Percentiles rank a stretch among this genome's conserved stretches.
phyloP scores from a whole-genome alignment of 1,140 invertebrate genomes.

The Sarcophaga peregrina region DNA sequence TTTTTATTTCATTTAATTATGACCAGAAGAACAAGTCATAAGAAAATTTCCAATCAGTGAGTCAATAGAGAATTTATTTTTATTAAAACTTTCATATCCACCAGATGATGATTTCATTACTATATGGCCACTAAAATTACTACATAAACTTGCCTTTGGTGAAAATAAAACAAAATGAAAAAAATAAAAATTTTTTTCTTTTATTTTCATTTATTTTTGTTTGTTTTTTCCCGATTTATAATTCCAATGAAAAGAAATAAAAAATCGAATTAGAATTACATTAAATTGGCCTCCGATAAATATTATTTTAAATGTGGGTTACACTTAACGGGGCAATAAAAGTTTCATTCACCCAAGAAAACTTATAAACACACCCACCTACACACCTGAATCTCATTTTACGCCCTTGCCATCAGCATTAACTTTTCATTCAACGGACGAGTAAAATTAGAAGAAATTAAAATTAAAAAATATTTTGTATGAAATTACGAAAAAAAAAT shows the following conservation, averaged over 20 bases:
- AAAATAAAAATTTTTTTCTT: neutral
- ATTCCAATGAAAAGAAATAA: neutral
- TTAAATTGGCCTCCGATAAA: neutral
- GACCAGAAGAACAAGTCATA: no score
- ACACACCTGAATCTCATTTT: neutral
- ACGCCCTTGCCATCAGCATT: neutral
- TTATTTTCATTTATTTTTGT: neutral
- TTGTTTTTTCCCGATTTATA: neutral
- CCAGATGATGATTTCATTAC: no score
- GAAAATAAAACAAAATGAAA: neutral
- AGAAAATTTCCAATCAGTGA: neutral
- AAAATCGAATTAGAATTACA: neutral
- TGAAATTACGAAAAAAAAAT: neutral
- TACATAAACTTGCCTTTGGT: no score
- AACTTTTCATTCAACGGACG: neutral
- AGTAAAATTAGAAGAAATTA: neutral
- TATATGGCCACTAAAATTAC: no score
- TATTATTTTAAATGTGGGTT: neutral
- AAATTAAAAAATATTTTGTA: neutral
- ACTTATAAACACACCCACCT: no score
- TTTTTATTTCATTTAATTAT: no score
- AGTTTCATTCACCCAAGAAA: slow-evolving; percentile 8
- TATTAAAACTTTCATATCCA: no score
- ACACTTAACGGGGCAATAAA: slow-evolving; percentile 3
- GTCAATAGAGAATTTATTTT: neutral